Percentiles rank a stretch among this genome's conserved stretches.
Evolutionary conservation across 2,113 vertebrate species (phyloP).

Genomic region (Diphyllodes magnificus): DNA sequence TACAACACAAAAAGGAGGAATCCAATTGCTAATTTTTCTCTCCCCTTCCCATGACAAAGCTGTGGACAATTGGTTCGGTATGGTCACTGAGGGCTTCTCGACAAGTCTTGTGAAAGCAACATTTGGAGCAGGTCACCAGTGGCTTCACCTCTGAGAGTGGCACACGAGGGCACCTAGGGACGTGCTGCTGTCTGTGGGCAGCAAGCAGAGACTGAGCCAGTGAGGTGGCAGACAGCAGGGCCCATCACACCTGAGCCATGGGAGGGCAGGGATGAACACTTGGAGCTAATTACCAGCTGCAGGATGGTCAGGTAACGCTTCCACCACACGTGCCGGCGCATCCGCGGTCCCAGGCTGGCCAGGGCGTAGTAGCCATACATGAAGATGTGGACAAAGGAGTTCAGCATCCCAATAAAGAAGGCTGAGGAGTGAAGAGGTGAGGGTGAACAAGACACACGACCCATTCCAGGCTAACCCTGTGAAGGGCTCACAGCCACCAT

Average conservation of each 20-base stretch:
- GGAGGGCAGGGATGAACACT: background rate
- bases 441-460: background rate
- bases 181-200: background rate
- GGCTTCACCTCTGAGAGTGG: background rate
- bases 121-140: background rate
- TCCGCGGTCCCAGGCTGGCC: constrained; percentile 66
- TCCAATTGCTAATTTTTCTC: background rate
- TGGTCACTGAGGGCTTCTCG: background rate
- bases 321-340: constrained; percentile 77
- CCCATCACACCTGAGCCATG: rapidly evolving
- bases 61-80: background rate
- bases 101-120: background rate
- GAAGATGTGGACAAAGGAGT: constrained; percentile 74
- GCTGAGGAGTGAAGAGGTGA: constrained; percentile 36
- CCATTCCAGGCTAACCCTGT: background rate
- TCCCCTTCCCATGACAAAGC: background rate
- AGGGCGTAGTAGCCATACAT: constrained; percentile 76
- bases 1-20: background rate
- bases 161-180: background rate
- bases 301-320: constrained; percentile 75
- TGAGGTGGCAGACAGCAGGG: background rate
- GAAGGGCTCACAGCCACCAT: background rate
- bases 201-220: background rate
- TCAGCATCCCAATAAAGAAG: constrained; percentile 75
- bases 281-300: constrained; percentile 72